phyloP scores from a whole-genome alignment of 2,113 vertebrate genomes.

The Gracilinanus agilis region DNA sequence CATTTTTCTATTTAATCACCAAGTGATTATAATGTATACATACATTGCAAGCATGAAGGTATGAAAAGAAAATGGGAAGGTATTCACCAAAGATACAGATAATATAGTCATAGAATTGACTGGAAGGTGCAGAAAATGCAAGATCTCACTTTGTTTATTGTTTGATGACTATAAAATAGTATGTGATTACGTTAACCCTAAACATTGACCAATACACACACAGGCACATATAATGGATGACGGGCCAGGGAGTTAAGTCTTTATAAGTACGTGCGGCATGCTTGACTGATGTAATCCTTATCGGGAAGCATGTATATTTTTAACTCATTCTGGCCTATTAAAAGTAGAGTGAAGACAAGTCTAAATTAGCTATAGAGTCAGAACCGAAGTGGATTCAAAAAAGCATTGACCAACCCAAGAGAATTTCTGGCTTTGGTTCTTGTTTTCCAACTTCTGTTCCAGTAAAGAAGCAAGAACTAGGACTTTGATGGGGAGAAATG shows the following conservation, averaged over 20 bases:
- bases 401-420: background rate
- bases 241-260: background rate
- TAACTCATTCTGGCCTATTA: background rate
- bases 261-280: background rate
- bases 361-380: background rate
- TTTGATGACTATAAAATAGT: no score
- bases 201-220: background rate
- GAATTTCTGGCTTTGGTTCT: background rate
- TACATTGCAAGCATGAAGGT: no score
- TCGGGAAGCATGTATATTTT: background rate
- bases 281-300: background rate
- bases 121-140: no score
- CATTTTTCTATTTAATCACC: no score
- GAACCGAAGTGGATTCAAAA: background rate
- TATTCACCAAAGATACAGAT: no score
- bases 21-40: no score
- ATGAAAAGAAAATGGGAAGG: no score
- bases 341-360: background rate
- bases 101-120: no score
- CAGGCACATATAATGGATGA: background rate
- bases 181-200: no score
- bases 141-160: no score
- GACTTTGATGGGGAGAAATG: background rate
- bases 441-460: background rate
- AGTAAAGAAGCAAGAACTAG: background rate